phyloP scores from a whole-genome alignment of 1,140 invertebrate species.

The Wiebesia pumilae region DNA sequence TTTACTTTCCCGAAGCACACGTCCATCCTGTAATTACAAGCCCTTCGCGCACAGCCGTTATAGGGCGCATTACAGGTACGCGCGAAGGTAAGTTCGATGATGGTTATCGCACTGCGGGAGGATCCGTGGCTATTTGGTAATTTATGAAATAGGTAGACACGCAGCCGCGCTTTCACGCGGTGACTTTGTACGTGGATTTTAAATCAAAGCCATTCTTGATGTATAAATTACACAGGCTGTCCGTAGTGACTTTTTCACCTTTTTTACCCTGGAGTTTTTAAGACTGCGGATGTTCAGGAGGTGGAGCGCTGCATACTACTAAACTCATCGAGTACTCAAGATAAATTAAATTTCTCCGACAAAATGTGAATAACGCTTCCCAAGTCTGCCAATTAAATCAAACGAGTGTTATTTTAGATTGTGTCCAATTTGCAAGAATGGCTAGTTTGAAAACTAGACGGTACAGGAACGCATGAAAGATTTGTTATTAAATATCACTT shows the following conservation, averaged over 20 bases:
- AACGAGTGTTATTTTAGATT: not conserved
- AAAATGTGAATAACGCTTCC: not conserved
- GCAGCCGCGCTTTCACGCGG: not conserved
- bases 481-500: not conserved
- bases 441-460: not conserved
- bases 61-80: not conserved
- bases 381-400: not conserved
- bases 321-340: not conserved
- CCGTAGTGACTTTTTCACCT: not conserved
- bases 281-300: not conserved
- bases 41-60: not conserved
- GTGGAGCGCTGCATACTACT: not conserved
- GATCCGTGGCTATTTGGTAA: slow-evolving; percentile 43
- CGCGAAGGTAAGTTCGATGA: not conserved
- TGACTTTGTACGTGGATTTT: slow-evolving; percentile 31
- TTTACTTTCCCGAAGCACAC: slow-evolving; percentile 37
- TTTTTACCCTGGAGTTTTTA: not conserved
- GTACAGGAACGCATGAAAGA: not conserved
- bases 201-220: slow-evolving; percentile 35
- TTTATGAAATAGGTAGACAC: slow-evolving; percentile 31
- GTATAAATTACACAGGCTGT: slow-evolving; percentile 26
- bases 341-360: slow-evolving; percentile 12
- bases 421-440: not conserved
- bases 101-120: slow-evolving; percentile 24
- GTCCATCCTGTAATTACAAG: slow-evolving; percentile 41